Percentiles rank a stretch among this genome's conserved stretches.
Conservation (phyloP, 2,113 vertebrate species). For the Spizaetus ornatus region DNA sequence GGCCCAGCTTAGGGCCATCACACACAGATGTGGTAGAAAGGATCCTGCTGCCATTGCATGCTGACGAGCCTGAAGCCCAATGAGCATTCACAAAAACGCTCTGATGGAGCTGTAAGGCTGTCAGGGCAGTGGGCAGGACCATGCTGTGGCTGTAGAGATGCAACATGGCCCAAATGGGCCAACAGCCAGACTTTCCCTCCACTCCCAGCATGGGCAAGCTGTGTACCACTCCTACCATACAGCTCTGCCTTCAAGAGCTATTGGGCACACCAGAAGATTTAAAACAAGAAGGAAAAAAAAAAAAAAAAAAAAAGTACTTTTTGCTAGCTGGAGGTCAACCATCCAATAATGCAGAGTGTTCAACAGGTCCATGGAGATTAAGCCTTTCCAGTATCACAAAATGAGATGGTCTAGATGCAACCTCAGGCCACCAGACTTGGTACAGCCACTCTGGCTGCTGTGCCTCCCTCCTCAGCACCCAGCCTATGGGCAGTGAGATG, state of each 20-base stretch:
- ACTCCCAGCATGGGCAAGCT: neutral
- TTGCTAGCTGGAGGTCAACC: neutral
- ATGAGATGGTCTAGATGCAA: too few relatives aligned
- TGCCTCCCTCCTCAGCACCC: neutral
- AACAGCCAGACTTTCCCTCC: neutral
- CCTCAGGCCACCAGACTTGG: neutral
- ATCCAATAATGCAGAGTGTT: neutral
- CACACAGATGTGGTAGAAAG: too few relatives aligned
- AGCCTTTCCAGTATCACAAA: neutral
- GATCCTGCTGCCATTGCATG: neutral
- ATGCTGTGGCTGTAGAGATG: neutral
- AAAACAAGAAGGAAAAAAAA: too few relatives aligned
- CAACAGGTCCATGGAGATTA: neutral
- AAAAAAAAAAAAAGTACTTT: neutral
- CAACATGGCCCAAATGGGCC: rapidly evolving
- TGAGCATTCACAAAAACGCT: rapidly evolving
- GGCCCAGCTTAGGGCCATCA: neutral
- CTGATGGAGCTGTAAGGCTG: neutral
- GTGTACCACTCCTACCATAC: neutral
- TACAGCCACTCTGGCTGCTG: neutral
- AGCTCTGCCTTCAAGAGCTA: neutral
- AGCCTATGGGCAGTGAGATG: neutral
- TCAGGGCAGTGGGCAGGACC: neutral
- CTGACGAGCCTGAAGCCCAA: neutral
- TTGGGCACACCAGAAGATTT: neutral